Evolutionary conservation across 2,888 invertebrate genomes (phyloP), one percentile per base, ranked within the genome.

Genomic region (Tachina grossa): DNA sequence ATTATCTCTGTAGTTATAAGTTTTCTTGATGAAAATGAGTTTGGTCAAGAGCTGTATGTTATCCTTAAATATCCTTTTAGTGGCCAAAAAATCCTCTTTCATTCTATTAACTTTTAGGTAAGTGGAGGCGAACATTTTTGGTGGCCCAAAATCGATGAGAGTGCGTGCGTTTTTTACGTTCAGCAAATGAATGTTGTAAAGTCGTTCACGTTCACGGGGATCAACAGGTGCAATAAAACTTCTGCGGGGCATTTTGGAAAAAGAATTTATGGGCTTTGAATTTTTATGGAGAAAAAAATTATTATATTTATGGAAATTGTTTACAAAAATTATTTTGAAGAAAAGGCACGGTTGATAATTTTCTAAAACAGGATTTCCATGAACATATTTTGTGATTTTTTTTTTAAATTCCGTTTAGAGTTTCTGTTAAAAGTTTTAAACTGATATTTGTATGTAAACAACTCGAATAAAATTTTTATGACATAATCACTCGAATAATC

Each of bases 41-140:
- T 59, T 76, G 9, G 39, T 57, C 2, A 77, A 39, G 0, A 83
- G 57, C 0, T 51, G 43, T 1, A 83, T 57, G 8, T 83, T 83
- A 5, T 49, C 55, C 22, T 51, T 55, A 1, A 65, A 31, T 9
- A 77, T 83, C 11, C 51, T 65, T 43, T 43, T 65, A 13, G 53
- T 11, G 9, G 69, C 76, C 13, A 22, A 3, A 57, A 22, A 76
- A 71, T 83, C 82, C 14, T 57, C 75, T 22, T 63, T 83, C 1
- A 71, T 6, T 57, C 45, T 57, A 11, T 57, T n/a, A 6, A 66
- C 41, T 57, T 45, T 76, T 49, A 71, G n/a, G 13, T 53, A 83
- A 49, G 76, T 65, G 11, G 43, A 63, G 1, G 82, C 71, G 9
- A 57, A 41, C 11, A 77, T 65, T 6, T 10, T 47, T 1, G 75